Evolutionary conservation across 2,797 vertebrate species (phyloP).

Genomic region (Molossus alvarezi): DNA sequence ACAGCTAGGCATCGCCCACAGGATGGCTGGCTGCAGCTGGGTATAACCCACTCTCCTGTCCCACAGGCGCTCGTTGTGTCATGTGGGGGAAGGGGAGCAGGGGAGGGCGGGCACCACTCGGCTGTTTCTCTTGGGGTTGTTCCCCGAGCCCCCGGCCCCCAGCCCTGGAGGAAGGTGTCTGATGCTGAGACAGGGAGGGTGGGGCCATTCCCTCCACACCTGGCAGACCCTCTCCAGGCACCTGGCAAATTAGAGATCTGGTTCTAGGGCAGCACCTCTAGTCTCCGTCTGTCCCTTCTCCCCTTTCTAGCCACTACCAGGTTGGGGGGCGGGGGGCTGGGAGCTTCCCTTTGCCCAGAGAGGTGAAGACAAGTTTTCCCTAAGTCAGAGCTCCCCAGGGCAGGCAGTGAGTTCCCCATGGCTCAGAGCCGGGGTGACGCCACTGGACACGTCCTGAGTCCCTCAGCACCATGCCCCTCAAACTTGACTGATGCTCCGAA

Average conservation of each 20-base stretch:
- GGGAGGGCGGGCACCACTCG: too few species aligned
- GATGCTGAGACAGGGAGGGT: not conserved
- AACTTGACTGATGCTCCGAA: not conserved
- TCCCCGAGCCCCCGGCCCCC: too few species aligned
- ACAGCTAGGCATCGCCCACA: too few species aligned
- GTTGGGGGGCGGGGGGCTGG: not conserved
- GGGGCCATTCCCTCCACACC: fast-evolving
- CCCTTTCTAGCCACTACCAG: not conserved
- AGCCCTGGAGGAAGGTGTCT: not conserved
- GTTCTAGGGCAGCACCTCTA: too few species aligned
- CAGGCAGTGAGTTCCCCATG: not conserved
- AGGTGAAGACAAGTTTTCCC: not conserved
- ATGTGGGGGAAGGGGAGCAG: not conserved
- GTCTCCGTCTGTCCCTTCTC: not conserved
- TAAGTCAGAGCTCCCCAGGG: not conserved
- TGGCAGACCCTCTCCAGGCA: not conserved
- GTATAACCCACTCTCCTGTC: not conserved
- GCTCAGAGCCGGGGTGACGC: not conserved
- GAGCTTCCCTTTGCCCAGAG: not conserved
- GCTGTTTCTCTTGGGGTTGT: not conserved
- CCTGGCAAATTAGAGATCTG: not conserved
- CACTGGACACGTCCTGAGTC: not conserved
- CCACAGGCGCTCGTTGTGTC: fast-evolving
- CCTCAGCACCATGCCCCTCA: not conserved
- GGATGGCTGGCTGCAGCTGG: too few species aligned